Base-by-base conservation (phyloP, 2,888 invertebrate species). In the Halictus quadricinctus region DNA sequence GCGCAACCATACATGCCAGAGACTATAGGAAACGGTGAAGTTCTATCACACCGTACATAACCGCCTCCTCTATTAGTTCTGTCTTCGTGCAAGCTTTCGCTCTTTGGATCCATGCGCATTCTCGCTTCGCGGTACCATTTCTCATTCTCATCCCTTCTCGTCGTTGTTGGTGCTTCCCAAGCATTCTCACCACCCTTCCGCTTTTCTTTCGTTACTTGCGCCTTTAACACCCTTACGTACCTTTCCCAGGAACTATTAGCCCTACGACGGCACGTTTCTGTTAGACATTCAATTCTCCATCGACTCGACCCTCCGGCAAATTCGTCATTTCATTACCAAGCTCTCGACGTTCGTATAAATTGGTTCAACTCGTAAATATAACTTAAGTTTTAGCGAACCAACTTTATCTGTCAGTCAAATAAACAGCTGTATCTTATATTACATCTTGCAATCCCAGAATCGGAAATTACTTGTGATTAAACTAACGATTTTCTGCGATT, bases 41-140 rank as follows among this genome's bases (percentile, higher is more conserved):
- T 58, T 54, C 54, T 54, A 54, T 54, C 54, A 0, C 36, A 66
- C 29, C 36, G 66, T 66, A 10, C 66, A 21, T 41, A 64, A 64
- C 69, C 69, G 41, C 10, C 36, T 21, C 21, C 69, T 69, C 41
- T 41, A 21, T 66, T 58, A n/a, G n/a, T n/a, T 58, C 10, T 0
- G 58, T 58, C 64, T 36, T 43, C 46, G 25, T 58, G 72, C 29
- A 84, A 73, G 25, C 29, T 64, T 76, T 79, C 76, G 77, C 85
- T 85, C 85, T 85, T 86, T 86, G 85, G 85, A 86, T 85, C 85
- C 70, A 78, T 64, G 50, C 54, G 85, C 78, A 79, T 79, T 83
- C 70, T 75, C 41, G 41, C 36, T 21, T 69, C 18, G 50, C 36
- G 36, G 29, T 18, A 25, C 36, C 41, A 69, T 69, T 69, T 69